Base-by-base conservation (phyloP, 2,113 vertebrate species). In the Oreochromis aureus region DNA sequence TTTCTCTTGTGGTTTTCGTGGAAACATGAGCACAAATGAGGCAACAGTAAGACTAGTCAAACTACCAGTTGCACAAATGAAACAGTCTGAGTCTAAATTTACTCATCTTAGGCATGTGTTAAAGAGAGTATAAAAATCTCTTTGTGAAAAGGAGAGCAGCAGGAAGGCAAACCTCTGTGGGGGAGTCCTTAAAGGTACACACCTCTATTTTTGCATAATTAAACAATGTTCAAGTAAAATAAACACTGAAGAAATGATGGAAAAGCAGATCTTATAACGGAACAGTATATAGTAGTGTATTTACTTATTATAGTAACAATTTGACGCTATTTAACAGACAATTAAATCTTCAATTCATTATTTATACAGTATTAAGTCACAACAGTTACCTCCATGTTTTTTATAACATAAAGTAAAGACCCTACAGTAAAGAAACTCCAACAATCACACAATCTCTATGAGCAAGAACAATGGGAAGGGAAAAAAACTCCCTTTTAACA, bases 41-140 rank as follows among this genome's bases (percentile, higher is more conserved):
- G 82, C 87, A 91, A 93, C 87, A 86, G 69, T 46, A 84, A 92
- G 80, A 61, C 82, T 79, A 89, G 36, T 90, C 85, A 91, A 94
- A 94, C 89, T 92, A 93, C 91, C 88, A 92, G 92, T 94, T 94
- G 86, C 89, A 91, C 71, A 93, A 87, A 73, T 93, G 78, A 94
- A 91, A 92, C 85, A 87, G 88, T 87, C 85, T 90, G 86, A 88
- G 54, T 90, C 89, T 93, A 94, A 93, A 94, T 94, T 83, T 94
- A 92, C 27, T 80, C 82, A 78, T 86, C 69, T 83, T 69, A 84
- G 84, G 82, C 22, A 16, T 87, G 36, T 84, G 76, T 82, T 87
- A 89, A 90, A 88, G 79, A 80, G 48, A 55, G 85, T 71, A 87
- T 88, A 78, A 92, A 90, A 90, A 90, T 87, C 41, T 80, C 54